phyloP scores from a whole-genome alignment of 2,113 vertebrate genomes.

The Todiramphus chloris region DNA sequence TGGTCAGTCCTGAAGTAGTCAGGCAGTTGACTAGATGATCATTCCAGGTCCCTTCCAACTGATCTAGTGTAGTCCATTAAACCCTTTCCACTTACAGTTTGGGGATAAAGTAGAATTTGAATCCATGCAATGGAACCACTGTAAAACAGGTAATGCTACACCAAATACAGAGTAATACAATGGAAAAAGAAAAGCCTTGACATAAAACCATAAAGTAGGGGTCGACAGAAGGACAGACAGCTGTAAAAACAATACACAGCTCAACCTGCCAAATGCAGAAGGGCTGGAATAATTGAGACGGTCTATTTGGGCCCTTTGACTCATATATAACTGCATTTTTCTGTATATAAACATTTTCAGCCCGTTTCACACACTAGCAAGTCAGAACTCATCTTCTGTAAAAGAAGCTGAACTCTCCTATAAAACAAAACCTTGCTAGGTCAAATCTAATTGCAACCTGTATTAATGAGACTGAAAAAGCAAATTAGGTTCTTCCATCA shows the following conservation, averaged over 20 bases:
- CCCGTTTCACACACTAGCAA: not conserved
- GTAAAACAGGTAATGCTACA: not conserved
- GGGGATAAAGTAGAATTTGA: not conserved
- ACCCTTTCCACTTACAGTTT: not conserved
- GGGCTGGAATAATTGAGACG: not conserved
- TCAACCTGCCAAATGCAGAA: not conserved
- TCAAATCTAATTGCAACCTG: not conserved
- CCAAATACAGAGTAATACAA: not conserved
- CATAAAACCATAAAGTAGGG: not conserved
- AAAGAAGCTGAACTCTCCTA: not conserved
- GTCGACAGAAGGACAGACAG: not conserved
- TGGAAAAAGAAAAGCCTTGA: not conserved
- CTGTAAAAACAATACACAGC: not conserved
- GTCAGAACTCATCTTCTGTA: not conserved
- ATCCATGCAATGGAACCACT: not conserved
- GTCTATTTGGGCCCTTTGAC: not conserved
- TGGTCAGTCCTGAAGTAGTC: not conserved
- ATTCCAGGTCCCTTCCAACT: not conserved
- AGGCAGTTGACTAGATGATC: not conserved
- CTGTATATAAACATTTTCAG: not conserved
- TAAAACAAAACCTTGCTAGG: not conserved
- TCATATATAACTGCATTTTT: not conserved
- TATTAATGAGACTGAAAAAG: not conserved
- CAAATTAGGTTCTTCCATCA: not conserved
- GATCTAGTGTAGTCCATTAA: not conserved